These are phyloP conservation scores for Vulpes vulpes DNA, from an alignment of 2,113 vertebrate genomes.

Conservation along the genomic window DNA sequence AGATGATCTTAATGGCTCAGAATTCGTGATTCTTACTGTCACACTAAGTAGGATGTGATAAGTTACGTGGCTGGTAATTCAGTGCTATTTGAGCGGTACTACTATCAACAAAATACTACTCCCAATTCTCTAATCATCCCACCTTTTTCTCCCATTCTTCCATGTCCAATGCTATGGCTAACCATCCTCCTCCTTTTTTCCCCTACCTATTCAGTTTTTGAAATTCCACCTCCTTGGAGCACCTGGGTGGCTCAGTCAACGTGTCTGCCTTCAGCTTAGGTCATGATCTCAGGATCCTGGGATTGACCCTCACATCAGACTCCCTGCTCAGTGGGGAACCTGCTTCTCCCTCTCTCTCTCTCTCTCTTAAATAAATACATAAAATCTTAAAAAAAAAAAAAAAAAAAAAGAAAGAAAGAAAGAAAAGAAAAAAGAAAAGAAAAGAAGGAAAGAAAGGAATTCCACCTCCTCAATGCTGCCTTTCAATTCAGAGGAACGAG, in stretches of 20 bases:
- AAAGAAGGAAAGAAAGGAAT: neutral
- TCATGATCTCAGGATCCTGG: no score
- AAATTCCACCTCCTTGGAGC: neutral
- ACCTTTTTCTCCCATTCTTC: neutral
- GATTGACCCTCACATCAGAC: no score
- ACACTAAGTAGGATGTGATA: slow-evolving; percentile 1
- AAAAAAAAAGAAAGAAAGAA: no score
- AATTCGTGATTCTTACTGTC: slow-evolving; percentile 36
- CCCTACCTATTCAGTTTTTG: neutral
- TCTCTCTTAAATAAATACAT: no score
- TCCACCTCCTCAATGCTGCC: neutral
- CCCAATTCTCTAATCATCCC: neutral
- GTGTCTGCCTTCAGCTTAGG: no score
- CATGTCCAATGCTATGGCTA: neutral
- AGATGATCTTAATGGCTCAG: neutral
- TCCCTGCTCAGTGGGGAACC: no score
- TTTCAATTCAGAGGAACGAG: neutral
- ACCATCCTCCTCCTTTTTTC: neutral
- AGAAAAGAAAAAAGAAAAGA: no score
- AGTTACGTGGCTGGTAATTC: neutral
- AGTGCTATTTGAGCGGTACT: neutral
- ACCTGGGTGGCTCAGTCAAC: no score
- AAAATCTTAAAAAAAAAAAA: no score
- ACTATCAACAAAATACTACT: neutral
- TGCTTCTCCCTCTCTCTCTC: no score